Base-by-base conservation (phyloP, 2,888 invertebrate genomes). In the Leucania comma region DNA sequence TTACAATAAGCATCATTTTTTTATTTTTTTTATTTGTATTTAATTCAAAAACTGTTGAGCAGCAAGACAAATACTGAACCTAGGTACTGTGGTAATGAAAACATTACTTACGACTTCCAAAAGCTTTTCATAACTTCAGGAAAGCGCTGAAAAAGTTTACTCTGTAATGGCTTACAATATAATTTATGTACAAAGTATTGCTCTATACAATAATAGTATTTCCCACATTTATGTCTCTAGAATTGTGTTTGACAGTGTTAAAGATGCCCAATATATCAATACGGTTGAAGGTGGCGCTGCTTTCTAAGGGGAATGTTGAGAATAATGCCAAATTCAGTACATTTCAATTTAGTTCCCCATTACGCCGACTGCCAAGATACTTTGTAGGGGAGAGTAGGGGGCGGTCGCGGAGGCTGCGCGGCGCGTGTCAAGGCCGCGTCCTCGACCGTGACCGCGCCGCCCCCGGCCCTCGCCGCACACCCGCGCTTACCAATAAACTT, bases 351-450 rank as follows among this genome's bases (percentile, higher is more conserved):
- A 77, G 76, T 76, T 76, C 51, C 35, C 59, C 22, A 61, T 42
- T 50, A 53, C 62, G 20, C 72, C 62, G n/a, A 62, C 59, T 56
- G 51, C 38, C 56, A 67, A 77, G 54, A 63, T 57, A 78, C 59
- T 63, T 56, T 59, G 65, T 53, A 50, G 50, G n/a, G 57, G 35
- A 53, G 68, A 62, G 72, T 20, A 65, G 54, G 48, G 53, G 56
- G 48, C 38, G 73, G 87, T 42, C 17, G 86, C 89, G 90, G 92
- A 93, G 92, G 92, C 92, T 93, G 94, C 90, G 92, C 92, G 82
- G 90, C 90, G 88, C 87, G 91, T 93, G 95, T 95, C 94, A 95
- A 94, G 95, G 95, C 90, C 93, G 83, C 88, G 93, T 89, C 93
- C 94, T 93, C 93, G 94, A 93, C 95, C 95, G 91, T 95, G 95